Base-by-base conservation (phyloP, 2,113 vertebrate species). In the Enhydra lutris region DNA sequence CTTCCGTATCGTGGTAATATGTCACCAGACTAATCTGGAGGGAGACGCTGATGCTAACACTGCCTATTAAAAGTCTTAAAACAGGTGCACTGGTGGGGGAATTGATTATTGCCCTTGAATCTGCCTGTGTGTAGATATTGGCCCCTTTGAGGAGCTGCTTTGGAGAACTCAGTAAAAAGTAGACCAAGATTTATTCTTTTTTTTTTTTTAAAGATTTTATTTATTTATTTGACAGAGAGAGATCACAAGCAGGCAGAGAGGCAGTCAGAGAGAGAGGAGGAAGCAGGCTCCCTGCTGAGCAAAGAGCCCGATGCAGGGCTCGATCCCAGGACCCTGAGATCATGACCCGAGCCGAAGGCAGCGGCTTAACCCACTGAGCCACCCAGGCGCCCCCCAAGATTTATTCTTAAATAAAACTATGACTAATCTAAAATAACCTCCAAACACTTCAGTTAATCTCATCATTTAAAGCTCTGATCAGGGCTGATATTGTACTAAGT, bases 331-430 rank as follows among this genome's bases (percentile, higher is more conserved):
- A n/a, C n/a, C n/a, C n/a, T n/a, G n/a, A n/a, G n/a, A n/a, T n/a
- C n/a, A n/a, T n/a, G n/a, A n/a, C n/a, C n/a, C n/a, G n/a, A n/a
- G n/a, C n/a, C n/a, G n/a, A n/a, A n/a, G n/a, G n/a, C n/a, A n/a
- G n/a, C n/a, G n/a, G n/a, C n/a, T n/a, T n/a, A n/a, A n/a, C n/a
- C n/a, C n/a, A n/a, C n/a, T n/a, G n/a, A n/a, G n/a, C n/a, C n/a
- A n/a, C n/a, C n/a, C n/a, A n/a, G n/a, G n/a, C n/a, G n/a, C n/a
- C n/a, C n/a, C n/a, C 34, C 4, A 15, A 81, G 63, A 95, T 94
- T 95, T 90, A 71, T 45, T 92, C 79, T 92, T 59, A 88, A 95
- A 82, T 80, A 84, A 91, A 83, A 71, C 42, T 84, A 6, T 36
- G 31, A 91, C 59, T 82, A 82, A 59, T 71, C 82, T 96, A 94